Evolutionary conservation across 1,140 invertebrate genomes (phyloP).

Genomic region (Dryas iulia): DNA sequence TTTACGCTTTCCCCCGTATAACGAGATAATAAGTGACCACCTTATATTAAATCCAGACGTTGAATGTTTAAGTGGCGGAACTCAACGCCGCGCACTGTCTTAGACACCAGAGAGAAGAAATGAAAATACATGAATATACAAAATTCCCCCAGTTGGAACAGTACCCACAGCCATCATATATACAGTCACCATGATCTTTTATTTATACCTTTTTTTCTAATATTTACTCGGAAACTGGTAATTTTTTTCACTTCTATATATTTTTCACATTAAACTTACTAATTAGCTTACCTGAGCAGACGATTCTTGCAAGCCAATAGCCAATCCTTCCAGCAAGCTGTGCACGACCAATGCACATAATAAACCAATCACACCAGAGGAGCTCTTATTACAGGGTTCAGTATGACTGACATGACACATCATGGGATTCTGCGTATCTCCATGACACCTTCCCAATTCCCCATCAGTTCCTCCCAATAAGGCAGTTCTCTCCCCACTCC

Average conservation of each 20-base stretch:
- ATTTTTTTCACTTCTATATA: not conserved
- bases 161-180: no score
- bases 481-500: conserved; percentile 52
- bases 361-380: conserved; percentile 82
- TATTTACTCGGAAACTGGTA: no score
- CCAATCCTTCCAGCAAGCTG: conserved; percentile 90
- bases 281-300: conserved; percentile 79
- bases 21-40: no score
- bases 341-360: conserved; percentile 88
- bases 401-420: conserved; percentile 84
- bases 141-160: no score
- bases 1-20: no score
- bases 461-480: conserved; percentile 45
- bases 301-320: conserved; percentile 87
- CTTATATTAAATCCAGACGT: no score
- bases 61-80: no score
- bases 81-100: no score
- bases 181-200: no score
- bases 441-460: conserved; percentile 60
- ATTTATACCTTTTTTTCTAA: no score
- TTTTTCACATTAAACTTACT: not conserved
- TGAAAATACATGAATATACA: no score
- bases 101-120: no score
- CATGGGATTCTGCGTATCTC: conserved; percentile 77
- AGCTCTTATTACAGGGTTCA: conserved; percentile 81